These are phyloP conservation scores for Halisarca cf. caerulea DNA, from an alignment of 37 sponge, comb jelly and placozoan genomes.

Conservation along the genomic window DNA sequence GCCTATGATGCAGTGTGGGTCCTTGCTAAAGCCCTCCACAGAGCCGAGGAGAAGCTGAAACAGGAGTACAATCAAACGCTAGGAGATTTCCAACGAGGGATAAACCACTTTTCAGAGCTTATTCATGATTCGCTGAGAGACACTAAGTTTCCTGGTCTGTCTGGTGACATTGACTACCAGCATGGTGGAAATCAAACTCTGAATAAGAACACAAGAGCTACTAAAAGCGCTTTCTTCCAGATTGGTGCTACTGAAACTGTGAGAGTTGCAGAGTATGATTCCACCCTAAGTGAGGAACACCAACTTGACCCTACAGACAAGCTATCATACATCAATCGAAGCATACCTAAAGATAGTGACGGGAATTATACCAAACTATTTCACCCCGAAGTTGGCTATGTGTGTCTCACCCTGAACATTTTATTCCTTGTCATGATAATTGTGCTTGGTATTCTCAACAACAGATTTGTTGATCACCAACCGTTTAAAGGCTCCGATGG, in stretches of 20 bases:
- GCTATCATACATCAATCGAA: too few relatives aligned
- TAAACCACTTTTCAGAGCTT: not conserved
- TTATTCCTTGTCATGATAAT: too few relatives aligned
- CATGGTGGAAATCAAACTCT: not conserved
- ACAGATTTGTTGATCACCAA: too few relatives aligned
- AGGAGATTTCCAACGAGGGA: not conserved
- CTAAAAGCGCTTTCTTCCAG: not conserved
- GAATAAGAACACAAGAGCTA: not conserved
- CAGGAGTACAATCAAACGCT: not conserved
- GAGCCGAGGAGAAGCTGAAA: not conserved
- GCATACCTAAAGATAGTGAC: too few relatives aligned
- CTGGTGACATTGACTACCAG: not conserved
- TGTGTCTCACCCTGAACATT: too few relatives aligned
- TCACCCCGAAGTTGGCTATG: too few relatives aligned
- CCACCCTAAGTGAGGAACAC: not conserved
- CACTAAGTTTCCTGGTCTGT: not conserved
- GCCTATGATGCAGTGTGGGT: slow-evolving; percentile 31
- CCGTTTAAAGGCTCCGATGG: too few relatives aligned
- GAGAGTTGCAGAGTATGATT: not conserved
- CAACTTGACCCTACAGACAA: not conserved
- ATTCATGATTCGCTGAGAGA: not conserved
- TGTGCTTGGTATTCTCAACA: too few relatives aligned
- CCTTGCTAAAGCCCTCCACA: not conserved
- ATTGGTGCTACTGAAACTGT: too few relatives aligned
- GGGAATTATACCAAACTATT: too few relatives aligned